phyloP scores from a whole-genome alignment of 1,140 invertebrate species.

The Drosophila willistoni region DNA sequence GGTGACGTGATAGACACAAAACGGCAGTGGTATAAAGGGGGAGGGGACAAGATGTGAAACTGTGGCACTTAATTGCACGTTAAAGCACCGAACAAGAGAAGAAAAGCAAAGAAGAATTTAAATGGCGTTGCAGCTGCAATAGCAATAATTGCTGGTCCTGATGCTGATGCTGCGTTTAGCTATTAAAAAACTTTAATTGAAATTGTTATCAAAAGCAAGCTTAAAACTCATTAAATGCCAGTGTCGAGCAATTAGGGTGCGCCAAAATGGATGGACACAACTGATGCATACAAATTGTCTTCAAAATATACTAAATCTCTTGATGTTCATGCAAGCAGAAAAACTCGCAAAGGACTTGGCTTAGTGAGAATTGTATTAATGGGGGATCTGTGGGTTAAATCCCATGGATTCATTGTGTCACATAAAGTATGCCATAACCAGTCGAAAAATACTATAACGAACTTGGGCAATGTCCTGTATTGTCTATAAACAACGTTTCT shows the following conservation, averaged over 20 bases:
- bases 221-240: constrained; percentile 37
- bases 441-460: too few species aligned
- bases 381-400: too few species aligned
- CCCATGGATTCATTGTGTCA: too few species aligned
- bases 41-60: not conserved
- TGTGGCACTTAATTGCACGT: constrained; percentile 47
- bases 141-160: constrained; percentile 36
- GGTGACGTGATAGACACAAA: constrained; percentile 12
- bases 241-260: constrained; percentile 31
- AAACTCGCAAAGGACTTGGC: not conserved
- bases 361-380: not conserved
- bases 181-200: constrained; percentile 62
- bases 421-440: too few species aligned
- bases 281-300: too few species aligned
- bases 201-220: constrained; percentile 40
- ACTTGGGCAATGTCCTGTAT: too few species aligned
- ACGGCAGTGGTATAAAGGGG: not conserved
- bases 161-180: constrained; percentile 5
- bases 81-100: constrained; percentile 17
- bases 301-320: too few species aligned
- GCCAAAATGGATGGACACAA: constrained; percentile 1
- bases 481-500: too few species aligned
- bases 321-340: too few species aligned
- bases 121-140: constrained; percentile 40
- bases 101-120: constrained; percentile 20